A percentile compares a stretch with the other conserved stretches of the same genome.
Evolutionary conservation across 2,888 invertebrate species (phyloP).

Genomic region (Nowickia ferox): DNA sequence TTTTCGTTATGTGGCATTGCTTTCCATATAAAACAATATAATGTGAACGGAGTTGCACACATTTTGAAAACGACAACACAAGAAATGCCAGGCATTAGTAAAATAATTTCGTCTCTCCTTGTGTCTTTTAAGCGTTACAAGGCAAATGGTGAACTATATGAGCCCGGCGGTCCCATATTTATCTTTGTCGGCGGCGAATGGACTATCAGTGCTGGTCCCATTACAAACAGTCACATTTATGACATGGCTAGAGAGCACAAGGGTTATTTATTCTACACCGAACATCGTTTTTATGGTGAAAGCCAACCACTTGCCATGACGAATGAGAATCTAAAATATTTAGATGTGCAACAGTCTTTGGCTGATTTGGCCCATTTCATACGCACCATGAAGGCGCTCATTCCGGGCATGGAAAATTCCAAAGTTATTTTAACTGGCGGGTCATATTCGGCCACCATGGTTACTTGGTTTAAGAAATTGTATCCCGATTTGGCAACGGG

Average conservation of each 20-base stretch:
- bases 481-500: slow-evolving; percentile 87
- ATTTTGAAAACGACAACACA: too few relatives aligned
- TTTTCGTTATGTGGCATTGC: too few relatives aligned
- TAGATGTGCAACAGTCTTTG: slow-evolving; percentile 87
- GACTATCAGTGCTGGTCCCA: slow-evolving; percentile 85
- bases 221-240: slow-evolving; percentile 86
- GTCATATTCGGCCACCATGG: slow-evolving; percentile 88
- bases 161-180: slow-evolving; percentile 85
- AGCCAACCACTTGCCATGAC: slow-evolving; percentile 87
- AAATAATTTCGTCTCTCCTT: too few relatives aligned
- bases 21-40: too few relatives aligned
- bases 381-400: slow-evolving; percentile 82
- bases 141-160: slow-evolving; percentile 83
- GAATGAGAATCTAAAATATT: slow-evolving; percentile 85
- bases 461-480: slow-evolving; percentile 87
- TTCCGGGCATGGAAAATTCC: slow-evolving; percentile 80
- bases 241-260: slow-evolving; percentile 85
- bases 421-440: slow-evolving; percentile 86
- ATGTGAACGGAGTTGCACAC: too few relatives aligned
- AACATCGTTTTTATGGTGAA: slow-evolving; percentile 92
- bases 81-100: too few relatives aligned
- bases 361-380: slow-evolving; percentile 88
- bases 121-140: slow-evolving; percentile 83
- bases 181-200: slow-evolving; percentile 89
- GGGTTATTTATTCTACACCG: slow-evolving; percentile 89